Base-by-base conservation (phyloP, 2,888 invertebrate species). In the Tetanocera ferruginea region DNA sequence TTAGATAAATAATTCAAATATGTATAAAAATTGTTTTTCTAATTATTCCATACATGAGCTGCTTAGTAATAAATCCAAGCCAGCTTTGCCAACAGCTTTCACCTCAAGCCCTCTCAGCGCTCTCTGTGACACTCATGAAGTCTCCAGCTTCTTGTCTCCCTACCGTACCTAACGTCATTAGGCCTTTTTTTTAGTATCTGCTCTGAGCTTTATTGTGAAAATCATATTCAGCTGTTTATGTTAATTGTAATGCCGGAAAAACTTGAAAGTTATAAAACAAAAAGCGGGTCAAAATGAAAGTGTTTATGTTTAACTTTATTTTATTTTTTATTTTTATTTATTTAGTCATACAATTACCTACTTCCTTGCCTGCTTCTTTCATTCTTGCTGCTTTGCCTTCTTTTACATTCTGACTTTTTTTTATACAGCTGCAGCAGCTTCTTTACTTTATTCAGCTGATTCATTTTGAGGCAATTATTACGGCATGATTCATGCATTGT, bases 231-330 rank as follows among this genome's bases (percentile, higher is more conserved):
- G 64, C 17, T 17, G 17, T 17, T n/a, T 19, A 55, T 19, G n/a
- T 19, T 19, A 52, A 52, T 1, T 55, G 19, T 19, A 19, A 19
- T 19, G 55, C 9, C 31, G n/a, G 17, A 55, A n/a, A 71, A 55
- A n/a, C 19, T 19, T 19, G 2, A 19, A 55, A 19, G 8, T 8
- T 19, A 19, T 19, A 66, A 66, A 66, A 34, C 14, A 72, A 72
- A 25, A 28, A 69, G 19, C 1, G 37, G 43, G 72, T 72, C 72
- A 60, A 73, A 43, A 62, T 28, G 49, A 73, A 73, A 73, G 73
- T 62, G 73, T 62, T 25, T 17, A 73, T 28, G 34, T 71, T 19
- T n/a, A n/a, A n/a, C n/a, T n/a, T n/a, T n/a, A n/a, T 57, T 37
- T 43, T 2, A 2, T 2, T 17, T 57, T 37, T 37, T n/a, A 57